These are phyloP conservation scores for Stegana nigrithorax DNA, from an alignment of 2,888 invertebrate species.

Conservation along the genomic window DNA sequence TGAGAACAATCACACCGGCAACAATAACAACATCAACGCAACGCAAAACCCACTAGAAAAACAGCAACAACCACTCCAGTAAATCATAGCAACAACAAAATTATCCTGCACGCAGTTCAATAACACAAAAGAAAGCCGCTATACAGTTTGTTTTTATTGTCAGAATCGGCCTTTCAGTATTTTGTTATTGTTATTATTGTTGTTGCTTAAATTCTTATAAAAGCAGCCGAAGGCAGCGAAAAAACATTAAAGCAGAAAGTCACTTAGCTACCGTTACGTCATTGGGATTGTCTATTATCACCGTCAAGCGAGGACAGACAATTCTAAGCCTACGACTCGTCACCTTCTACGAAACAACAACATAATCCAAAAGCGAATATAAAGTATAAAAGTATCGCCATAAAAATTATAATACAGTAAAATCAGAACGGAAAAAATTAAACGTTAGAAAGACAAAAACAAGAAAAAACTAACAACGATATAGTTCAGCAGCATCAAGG, in stretches of 20 bases:
- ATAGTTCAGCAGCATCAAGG: slow-evolving; percentile 8
- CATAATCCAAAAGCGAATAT: too few relatives aligned
- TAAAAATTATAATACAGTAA: background rate
- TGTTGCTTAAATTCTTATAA: too few relatives aligned
- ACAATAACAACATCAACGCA: slow-evolving; percentile 18
- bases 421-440: background rate
- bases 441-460: background rate
- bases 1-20: background rate
- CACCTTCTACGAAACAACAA: too few relatives aligned
- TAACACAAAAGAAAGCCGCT: slow-evolving; percentile 41
- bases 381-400: too few relatives aligned
- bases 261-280: slow-evolving; percentile 4
- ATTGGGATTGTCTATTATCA: slow-evolving; percentile 12
- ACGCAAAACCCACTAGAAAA: slow-evolving; percentile 25
- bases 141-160: too few relatives aligned
- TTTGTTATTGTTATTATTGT: too few relatives aligned
- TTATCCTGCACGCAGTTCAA: slow-evolving; percentile 35
- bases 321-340: too few relatives aligned
- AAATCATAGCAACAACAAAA: slow-evolving; percentile 19
- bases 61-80: slow-evolving; percentile 16
- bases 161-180: too few relatives aligned
- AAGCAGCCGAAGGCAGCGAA: background rate
- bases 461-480: background rate
- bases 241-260: background rate
- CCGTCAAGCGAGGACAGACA: too few relatives aligned